Conservation (phyloP, 35 echinoderm and acorn worm species). For the Holothuria glaberrima region DNA sequence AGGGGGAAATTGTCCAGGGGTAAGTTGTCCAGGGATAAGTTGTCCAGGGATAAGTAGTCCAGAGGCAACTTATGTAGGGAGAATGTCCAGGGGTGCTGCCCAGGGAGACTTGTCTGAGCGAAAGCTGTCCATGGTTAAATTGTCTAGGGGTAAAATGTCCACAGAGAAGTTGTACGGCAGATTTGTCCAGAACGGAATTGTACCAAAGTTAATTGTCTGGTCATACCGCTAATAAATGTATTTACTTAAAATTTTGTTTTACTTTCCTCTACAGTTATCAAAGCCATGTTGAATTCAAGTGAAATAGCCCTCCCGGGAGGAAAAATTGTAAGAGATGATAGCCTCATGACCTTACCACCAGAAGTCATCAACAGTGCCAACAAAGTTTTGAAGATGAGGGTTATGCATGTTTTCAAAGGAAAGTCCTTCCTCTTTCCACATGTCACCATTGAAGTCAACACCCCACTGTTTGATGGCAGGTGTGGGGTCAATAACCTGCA, state of each 20-base stretch:
- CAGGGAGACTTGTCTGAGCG: no score
- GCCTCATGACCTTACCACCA: constrained; percentile 5
- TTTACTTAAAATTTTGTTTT: not conserved
- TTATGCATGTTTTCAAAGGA: constrained; percentile 76
- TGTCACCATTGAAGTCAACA: constrained; percentile 60
- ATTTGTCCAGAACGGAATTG: no score
- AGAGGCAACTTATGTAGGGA: no score
- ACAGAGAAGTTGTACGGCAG: no score
- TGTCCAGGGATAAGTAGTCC: no score
- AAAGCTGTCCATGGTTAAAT: no score
- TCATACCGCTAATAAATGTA: no score
- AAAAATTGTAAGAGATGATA: not conserved
- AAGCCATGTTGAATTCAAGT: not conserved
- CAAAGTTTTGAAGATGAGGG: constrained; percentile 57
- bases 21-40: no score
- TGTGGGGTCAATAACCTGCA: constrained; percentile 70
- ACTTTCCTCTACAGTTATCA: constrained; percentile 32
- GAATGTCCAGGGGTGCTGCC: no score
- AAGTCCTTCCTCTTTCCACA: constrained; percentile 50
- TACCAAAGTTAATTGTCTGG: no score
- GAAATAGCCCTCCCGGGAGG: not conserved
- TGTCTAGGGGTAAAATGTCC: no score
- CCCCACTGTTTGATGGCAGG: constrained; percentile 67
- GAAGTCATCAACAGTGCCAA: constrained; percentile 56
- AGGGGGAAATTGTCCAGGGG: no score